These are phyloP conservation scores for Myopa testacea DNA, from an alignment of 2,888 invertebrate species.

Conservation along the genomic window DNA sequence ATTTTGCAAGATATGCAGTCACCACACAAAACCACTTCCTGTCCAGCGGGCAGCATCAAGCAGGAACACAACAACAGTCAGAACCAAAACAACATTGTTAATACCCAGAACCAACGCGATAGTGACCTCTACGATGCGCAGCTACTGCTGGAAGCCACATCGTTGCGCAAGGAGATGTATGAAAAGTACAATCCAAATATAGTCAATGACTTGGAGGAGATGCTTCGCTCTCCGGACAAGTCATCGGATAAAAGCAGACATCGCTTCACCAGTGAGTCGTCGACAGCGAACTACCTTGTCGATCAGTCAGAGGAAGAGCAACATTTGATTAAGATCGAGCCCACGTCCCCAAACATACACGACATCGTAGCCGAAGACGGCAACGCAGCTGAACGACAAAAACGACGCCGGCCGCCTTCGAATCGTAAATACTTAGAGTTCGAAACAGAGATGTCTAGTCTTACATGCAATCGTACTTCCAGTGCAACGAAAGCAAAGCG, in stretches of 20 bases:
- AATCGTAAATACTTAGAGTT: conserved; percentile 60
- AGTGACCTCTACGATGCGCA: conserved; percentile 64
- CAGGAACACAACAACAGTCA: conserved; percentile 52
- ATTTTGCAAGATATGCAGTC: conserved; percentile 62
- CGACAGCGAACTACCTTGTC: conserved; percentile 57
- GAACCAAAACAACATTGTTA: conserved; percentile 30
- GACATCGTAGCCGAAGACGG: conserved; percentile 57
- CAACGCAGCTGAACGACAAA: conserved; percentile 51
- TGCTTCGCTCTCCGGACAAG: conserved; percentile 66
- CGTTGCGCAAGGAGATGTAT: conserved; percentile 61
- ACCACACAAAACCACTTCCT: conserved; percentile 63
- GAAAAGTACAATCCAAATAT: conserved; percentile 66
- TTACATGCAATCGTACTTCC: conserved; percentile 9
- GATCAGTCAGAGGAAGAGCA: conserved; percentile 57
- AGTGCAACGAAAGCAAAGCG: conserved; percentile 26
- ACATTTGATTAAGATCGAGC: conserved; percentile 61
- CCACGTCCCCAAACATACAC: conserved; percentile 61
- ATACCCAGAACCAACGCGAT: not conserved
- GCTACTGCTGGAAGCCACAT: conserved; percentile 59
- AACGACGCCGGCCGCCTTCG: conserved; percentile 41
- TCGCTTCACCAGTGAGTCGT: conserved; percentile 63
- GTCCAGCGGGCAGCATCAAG: conserved; percentile 61
- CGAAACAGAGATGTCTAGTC: conserved; percentile 48
- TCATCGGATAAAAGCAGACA: conserved; percentile 58
- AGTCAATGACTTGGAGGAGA: conserved; percentile 67